Percentiles rank a stretch among this genome's conserved stretches.
phyloP scores from a whole-genome alignment of 2,888 invertebrate genomes.

The Orthosia gothica region DNA sequence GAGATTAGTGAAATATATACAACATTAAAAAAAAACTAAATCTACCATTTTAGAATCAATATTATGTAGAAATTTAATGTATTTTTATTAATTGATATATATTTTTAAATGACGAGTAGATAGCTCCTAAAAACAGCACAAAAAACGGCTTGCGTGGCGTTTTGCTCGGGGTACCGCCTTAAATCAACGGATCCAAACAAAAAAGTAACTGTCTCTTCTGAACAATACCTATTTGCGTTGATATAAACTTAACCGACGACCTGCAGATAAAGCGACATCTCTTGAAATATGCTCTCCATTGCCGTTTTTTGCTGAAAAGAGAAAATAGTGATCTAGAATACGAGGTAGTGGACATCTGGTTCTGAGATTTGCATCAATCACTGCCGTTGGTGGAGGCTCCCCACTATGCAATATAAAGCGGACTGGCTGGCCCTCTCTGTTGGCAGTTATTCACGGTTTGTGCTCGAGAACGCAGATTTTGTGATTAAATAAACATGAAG shows the following conservation, averaged over 20 bases:
- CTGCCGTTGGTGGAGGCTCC: slow-evolving; percentile 62
- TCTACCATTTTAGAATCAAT: too few species aligned
- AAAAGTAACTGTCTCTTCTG: slow-evolving; percentile 46
- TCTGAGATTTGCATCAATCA: slow-evolving; percentile 47
- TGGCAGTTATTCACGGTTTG: slow-evolving; percentile 75
- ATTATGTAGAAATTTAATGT: too few species aligned
- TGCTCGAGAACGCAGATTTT: slow-evolving; percentile 72
- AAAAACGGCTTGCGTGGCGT: too few species aligned
- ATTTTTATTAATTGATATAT: too few species aligned
- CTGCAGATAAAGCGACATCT: slow-evolving; percentile 35
- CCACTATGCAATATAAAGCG: slow-evolving; percentile 78
- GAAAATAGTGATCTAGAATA: not conserved
- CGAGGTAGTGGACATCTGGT: slow-evolving; percentile 52
- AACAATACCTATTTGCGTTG: slow-evolving; percentile 53
- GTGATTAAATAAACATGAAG: slow-evolving; percentile 79
- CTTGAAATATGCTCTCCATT: slow-evolving; percentile 42
- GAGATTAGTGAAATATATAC: too few species aligned
- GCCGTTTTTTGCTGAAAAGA: slow-evolving; percentile 35
- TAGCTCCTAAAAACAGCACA: too few species aligned
- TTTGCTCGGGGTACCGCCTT: too few species aligned
- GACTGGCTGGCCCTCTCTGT: slow-evolving; percentile 65
- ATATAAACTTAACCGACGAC: slow-evolving; percentile 36
- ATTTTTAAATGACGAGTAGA: too few species aligned
- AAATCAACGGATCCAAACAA: slow-evolving; percentile 37
- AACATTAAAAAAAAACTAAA: too few species aligned